These are phyloP conservation scores for Gobius niger DNA, from an alignment of 2,113 vertebrate species.

Conservation along the genomic window DNA sequence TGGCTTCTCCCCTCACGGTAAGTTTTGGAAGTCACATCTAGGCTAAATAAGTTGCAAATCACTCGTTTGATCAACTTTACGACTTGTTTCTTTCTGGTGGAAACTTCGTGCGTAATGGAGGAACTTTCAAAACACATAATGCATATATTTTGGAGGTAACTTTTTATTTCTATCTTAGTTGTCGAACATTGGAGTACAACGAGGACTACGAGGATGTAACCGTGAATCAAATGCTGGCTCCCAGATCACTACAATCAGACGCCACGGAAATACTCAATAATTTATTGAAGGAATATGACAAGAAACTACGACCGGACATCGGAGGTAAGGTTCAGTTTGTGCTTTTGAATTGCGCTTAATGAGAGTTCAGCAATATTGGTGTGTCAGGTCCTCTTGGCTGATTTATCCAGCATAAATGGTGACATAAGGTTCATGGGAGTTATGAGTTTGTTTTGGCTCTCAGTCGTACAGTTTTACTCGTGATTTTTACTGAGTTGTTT, in stretches of 20 bases:
- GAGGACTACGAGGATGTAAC: constrained; percentile 88
- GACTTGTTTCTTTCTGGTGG: not conserved
- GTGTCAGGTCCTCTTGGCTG: not conserved
- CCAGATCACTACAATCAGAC: constrained; percentile 87
- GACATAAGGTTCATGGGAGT: too few relatives aligned
- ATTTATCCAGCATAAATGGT: too few relatives aligned
- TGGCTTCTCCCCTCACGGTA: constrained; percentile 85
- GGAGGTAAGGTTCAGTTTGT: constrained; percentile 76
- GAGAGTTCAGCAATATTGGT: too few relatives aligned
- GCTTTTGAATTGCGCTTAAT: not conserved
- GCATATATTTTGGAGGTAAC: not conserved
- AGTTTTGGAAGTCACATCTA: constrained; percentile 61
- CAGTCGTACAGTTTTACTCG: too few relatives aligned
- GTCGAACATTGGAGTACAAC: constrained; percentile 81
- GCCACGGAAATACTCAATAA: constrained; percentile 92
- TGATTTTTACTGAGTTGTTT: too few relatives aligned
- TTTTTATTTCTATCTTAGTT: constrained; percentile 70
- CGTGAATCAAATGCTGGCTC: constrained; percentile 87
- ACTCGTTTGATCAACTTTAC: not conserved
- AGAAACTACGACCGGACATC: constrained; percentile 93
- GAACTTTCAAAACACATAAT: not conserved
- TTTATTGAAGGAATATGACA: constrained; percentile 91
- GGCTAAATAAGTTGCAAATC: not conserved
- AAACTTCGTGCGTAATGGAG: constrained; percentile 1
- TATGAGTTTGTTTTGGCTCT: too few relatives aligned